phyloP scores from a whole-genome alignment of 2,797 vertebrate genomes.

The Aselliscus stoliczkanus region DNA sequence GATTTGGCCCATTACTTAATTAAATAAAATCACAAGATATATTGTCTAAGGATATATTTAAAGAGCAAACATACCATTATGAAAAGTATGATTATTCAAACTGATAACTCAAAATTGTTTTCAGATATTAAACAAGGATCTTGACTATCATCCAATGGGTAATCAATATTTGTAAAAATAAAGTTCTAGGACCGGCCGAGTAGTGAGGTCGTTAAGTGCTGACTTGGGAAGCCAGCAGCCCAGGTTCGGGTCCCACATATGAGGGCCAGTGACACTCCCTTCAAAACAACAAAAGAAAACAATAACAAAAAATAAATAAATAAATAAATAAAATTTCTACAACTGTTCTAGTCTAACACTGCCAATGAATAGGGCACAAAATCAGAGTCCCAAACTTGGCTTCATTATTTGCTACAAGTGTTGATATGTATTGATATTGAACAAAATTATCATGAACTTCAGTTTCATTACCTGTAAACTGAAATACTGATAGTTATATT shows the following conservation, averaged over 20 bases:
- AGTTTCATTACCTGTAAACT: neutral
- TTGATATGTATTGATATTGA: neutral
- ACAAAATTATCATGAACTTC: neutral
- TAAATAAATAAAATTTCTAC: too few species aligned
- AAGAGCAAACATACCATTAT: neutral
- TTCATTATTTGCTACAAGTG: neutral
- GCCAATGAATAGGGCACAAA: neutral
- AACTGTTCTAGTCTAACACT: neutral
- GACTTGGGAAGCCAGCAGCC: too few species aligned
- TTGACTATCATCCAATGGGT: neutral
- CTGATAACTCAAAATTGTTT: neutral
- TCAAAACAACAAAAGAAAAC: too few species aligned
- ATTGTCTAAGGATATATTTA: neutral
- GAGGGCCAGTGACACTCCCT: too few species aligned
- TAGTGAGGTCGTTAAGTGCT: too few species aligned
- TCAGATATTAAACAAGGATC: neutral
- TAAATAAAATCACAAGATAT: conserved; percentile 10
- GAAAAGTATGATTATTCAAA: neutral
- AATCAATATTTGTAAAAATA: neutral
- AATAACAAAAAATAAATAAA: too few species aligned
- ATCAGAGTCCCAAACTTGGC: neutral
- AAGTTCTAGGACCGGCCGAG: too few species aligned
- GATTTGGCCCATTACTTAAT: neutral
- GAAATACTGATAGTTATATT: neutral
- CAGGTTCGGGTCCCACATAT: too few species aligned